Conservation (phyloP, 1,140 invertebrate genomes). For the Diachasma alloeum region DNA sequence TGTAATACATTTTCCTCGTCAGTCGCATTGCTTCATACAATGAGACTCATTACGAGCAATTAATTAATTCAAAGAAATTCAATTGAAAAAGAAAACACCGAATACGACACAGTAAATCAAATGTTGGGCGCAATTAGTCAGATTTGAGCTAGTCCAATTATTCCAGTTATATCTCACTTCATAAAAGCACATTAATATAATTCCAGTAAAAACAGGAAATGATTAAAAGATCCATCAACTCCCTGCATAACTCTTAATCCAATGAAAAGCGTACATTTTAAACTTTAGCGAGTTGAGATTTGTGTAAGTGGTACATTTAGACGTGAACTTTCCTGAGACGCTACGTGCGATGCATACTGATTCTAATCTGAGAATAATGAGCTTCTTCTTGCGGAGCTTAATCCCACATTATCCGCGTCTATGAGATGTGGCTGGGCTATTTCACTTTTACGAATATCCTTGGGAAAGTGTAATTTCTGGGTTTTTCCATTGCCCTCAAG, state of each 20-base stretch:
- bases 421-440: background rate
- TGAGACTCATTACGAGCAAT: too few species aligned
- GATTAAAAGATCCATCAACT: too few species aligned
- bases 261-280: background rate
- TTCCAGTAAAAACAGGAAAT: too few species aligned
- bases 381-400: background rate
- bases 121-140: too few species aligned
- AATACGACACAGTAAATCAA: too few species aligned
- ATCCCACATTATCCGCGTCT: background rate
- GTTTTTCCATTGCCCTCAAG: background rate
- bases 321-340: background rate
- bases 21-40: too few species aligned
- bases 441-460: background rate
- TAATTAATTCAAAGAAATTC: too few species aligned
- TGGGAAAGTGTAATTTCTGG: background rate
- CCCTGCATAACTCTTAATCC: background rate
- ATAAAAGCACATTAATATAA: too few species aligned
- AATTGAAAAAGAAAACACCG: too few species aligned
- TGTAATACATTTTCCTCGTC: too few species aligned
- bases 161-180: too few species aligned
- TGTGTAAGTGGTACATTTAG: background rate
- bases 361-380: background rate
- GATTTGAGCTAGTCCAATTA: too few species aligned
- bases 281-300: background rate
- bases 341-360: background rate